Base-by-base conservation (phyloP, 2,113 vertebrate genomes). In the Mugil cephalus region DNA sequence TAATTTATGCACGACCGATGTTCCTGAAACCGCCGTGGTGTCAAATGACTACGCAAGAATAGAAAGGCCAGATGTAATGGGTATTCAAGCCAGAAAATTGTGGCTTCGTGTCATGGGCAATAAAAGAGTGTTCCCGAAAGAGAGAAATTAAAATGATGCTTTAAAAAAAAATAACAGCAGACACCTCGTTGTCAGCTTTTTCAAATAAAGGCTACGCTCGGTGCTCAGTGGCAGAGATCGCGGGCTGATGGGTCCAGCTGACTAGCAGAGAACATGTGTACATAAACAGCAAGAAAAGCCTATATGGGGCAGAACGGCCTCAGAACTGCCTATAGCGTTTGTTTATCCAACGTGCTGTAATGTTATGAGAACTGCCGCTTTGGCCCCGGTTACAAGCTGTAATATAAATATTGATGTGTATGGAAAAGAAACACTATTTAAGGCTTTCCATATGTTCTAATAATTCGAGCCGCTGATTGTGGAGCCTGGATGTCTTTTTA, bases 391-490 rank as follows among this genome's bases (percentile, higher is more conserved):
- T 83, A 86, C 86, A 86, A 84, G 78, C 75, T 77, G 78, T 90
- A 92, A 92, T 91, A 87, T 93, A 94, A 93, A 94, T 92, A 94
- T 87, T 86, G 69, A 77, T 68, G 77, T 56, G 64, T 65, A 86
- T 89, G 83, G 87, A 90, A 88, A 87, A 87, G 80, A 83, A 85
- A 76, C 36, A 50, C 56, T 71, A 84, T 91, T 91, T 88, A 88
- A 91, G 84, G 77, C 79, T 74, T 83, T 85, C 85, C 88, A 89
- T 87, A 79, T 88, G 89, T 69, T 80, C 74, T 92, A 90, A 89
- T 93, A 89, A 90, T 83, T 67, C 66, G 66, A 85, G 80, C 48
- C 10, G 30, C 21, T 82, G 54, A 86, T 87, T 89, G 71, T 69
- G 58, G 77, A 74, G 82, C 69, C 62, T 64, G 65, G 63, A 53